phyloP scores from a whole-genome alignment of 1,140 invertebrate genomes.

The Drosophila pseudoananassae region DNA sequence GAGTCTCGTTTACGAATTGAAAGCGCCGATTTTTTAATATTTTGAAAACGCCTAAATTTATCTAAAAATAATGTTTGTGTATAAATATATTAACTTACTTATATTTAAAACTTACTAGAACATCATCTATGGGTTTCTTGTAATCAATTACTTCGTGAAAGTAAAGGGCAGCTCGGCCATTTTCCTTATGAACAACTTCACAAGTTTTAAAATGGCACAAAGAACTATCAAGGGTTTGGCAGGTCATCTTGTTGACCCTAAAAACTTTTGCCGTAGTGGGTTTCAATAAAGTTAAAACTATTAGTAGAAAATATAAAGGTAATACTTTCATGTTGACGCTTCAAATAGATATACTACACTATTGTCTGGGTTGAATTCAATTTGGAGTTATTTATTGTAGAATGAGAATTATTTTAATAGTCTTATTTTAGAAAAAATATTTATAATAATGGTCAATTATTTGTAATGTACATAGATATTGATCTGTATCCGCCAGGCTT shows the following conservation, averaged over 20 bases:
- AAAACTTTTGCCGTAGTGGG: slow-evolving; percentile 12
- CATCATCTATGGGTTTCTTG: slow-evolving; percentile 39
- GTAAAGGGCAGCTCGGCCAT: slow-evolving; percentile 29
- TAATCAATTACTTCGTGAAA: slow-evolving; percentile 25
- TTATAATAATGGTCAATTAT: slow-evolving; percentile 8
- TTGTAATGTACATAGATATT: slow-evolving; percentile 20
- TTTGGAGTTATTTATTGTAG: slow-evolving; percentile 8
- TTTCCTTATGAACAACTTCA: slow-evolving; percentile 16
- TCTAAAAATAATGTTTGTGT: slow-evolving; percentile 2
- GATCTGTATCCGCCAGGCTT: slow-evolving; percentile 25
- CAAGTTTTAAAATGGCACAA: slow-evolving; percentile 36
- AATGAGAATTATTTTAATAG: background rate
- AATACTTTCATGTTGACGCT: slow-evolving; percentile 27
- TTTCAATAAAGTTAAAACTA: background rate
- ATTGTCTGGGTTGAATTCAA: background rate
- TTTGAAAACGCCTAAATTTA: slow-evolving; percentile 18
- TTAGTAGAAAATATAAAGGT: background rate
- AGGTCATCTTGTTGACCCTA: slow-evolving; percentile 38
- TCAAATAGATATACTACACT: slow-evolving; percentile 3
- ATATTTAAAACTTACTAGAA: slow-evolving; percentile 37
- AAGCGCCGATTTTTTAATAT: slow-evolving; percentile 16
- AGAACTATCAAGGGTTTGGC: slow-evolving; percentile 24
- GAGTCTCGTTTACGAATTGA: slow-evolving; percentile 50
- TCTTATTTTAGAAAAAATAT: background rate
- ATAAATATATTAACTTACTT: background rate